Evolutionary conservation across 2,797 vertebrate species (phyloP), one percentile per base, ranked within the genome.

Genomic region (Pangasius mekongensis): DNA sequence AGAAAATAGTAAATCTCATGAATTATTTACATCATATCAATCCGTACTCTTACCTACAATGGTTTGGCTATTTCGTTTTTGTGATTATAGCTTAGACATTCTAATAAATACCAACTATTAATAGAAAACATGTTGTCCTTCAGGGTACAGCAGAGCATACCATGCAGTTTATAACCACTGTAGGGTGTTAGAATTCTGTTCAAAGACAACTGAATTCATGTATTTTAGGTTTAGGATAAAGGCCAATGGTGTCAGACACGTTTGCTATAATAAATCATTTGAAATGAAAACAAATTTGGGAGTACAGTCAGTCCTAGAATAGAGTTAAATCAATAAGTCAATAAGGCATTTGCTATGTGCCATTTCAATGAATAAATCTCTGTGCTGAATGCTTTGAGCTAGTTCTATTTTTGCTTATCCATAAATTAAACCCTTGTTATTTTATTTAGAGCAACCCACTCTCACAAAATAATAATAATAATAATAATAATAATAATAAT

Each of bases 221-320:
- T 33, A 67, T 33, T 84, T 67, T 67, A 62, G 22, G 85, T 60
- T 74, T 49, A 24, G 16, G 27, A 62, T 76, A 74, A 62, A 86
- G 60, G 43, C 4, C 60, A 47, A 49, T 87, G 82, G 66, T 85
- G 67, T 86, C 83, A 36, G 77, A 76, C 60, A 52, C 36, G 77
- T 49, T 62, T 82, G 27, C 52, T 77, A 24, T 67, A 84, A 83
- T 83, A 67, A 83, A 83, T 83, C 27, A 30, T 83, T 83, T 52
- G n/a, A 84, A 67, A 83, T 64, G 24, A 18, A 64, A 83, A 83
- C 22, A 49, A n/a, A 67, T 67, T 49, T 49, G 27, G 39, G 43
- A 66, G 27, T 49, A 52, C 16, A 49, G 16, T 62, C 22, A 14
- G 30, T 60, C 20, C 24, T 58, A 22, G 54, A 56, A 58, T 36